These are phyloP conservation scores for Natator depressus DNA, from an alignment of 2,113 vertebrate genomes.

Conservation along the genomic window DNA sequence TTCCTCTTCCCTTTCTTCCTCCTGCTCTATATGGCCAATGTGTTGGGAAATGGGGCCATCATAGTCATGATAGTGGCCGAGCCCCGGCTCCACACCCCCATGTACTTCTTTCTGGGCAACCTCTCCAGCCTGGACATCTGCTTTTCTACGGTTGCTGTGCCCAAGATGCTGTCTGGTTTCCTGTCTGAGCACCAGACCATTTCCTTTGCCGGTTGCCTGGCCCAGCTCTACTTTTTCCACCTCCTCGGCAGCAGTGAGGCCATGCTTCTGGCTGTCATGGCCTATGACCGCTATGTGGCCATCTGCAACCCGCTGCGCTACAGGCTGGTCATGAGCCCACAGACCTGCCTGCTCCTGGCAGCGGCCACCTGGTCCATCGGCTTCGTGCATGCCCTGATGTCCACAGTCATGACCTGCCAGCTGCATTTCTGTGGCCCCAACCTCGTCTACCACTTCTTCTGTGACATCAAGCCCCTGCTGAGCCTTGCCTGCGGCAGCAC, in stretches of 20 bases:
- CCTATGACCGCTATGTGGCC: conserved; percentile 30
- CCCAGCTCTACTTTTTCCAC: conserved; percentile 58
- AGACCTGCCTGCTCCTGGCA: too few relatives aligned
- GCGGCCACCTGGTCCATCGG: background rate
- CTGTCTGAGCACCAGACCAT: conserved; percentile 27
- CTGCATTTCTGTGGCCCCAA: conserved; percentile 18
- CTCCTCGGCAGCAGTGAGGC: conserved; percentile 47
- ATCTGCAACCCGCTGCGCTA: conserved; percentile 46
- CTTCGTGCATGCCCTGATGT: conserved; percentile 23
- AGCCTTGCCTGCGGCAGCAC: background rate
- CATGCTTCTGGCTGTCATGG: conserved; percentile 48
- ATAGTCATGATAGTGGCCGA: conserved; percentile 28
- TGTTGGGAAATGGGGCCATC: conserved; percentile 49
- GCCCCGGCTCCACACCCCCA: conserved; percentile 43
- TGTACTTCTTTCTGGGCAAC: conserved; percentile 70
- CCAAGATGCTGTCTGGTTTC: conserved; percentile 49
- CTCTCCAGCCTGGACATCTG: conserved; percentile 55
- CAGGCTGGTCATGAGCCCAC: background rate
- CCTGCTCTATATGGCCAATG: conserved; percentile 5
- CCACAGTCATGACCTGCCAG: conserved; percentile 7
- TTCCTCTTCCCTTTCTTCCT: conserved; percentile 24
- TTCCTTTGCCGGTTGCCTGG: conserved; percentile 19
- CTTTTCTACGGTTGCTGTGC: conserved; percentile 45
- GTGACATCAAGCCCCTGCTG: conserved; percentile 44
- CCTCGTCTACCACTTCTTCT: conserved; percentile 55